These are phyloP conservation scores for Pomacea canaliculata DNA, from an alignment of 2,888 invertebrate species.

Conservation along the genomic window DNA sequence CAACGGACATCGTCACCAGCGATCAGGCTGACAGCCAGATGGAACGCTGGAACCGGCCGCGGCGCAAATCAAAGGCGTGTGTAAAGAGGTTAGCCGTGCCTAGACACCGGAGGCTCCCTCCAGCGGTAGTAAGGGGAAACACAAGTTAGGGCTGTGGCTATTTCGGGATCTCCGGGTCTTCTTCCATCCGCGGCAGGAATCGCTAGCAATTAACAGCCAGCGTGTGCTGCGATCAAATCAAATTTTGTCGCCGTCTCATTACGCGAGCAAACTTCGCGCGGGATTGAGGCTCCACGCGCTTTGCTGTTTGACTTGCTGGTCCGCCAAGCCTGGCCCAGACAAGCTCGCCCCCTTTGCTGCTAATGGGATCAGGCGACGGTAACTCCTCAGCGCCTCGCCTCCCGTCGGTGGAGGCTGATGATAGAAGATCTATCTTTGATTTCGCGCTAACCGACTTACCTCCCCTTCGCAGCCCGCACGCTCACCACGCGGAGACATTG, in stretches of 20 bases:
- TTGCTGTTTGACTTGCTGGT: constrained; percentile 23
- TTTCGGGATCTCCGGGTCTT: neutral
- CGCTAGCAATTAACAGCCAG: constrained; percentile 24
- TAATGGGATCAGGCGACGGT: constrained; percentile 20
- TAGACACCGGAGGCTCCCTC: neutral
- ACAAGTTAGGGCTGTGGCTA: neutral
- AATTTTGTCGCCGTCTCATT: constrained; percentile 27
- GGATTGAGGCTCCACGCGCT: constrained; percentile 22
- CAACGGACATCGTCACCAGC: neutral
- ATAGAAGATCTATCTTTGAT: constrained; percentile 24
- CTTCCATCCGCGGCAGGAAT: constrained; percentile 14
- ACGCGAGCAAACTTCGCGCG: constrained; percentile 28
- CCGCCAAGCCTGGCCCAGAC: constrained; percentile 3
- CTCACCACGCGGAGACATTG: constrained; percentile 18
- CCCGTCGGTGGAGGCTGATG: neutral
- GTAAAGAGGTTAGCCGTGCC: neutral
- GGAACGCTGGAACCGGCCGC: neutral
- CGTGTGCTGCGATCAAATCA: constrained; percentile 24
- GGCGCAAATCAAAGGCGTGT: constrained; percentile 1
- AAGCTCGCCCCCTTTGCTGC: constrained; percentile 6
- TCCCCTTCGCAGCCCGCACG: constrained; percentile 20
- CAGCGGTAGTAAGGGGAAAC: neutral
- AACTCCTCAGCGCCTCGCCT: neutral
- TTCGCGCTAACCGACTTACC: constrained; percentile 25
- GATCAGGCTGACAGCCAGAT: neutral